Evolutionary conservation across 2,888 invertebrate species (phyloP).

Genomic region (Metacarcinus magister): DNA sequence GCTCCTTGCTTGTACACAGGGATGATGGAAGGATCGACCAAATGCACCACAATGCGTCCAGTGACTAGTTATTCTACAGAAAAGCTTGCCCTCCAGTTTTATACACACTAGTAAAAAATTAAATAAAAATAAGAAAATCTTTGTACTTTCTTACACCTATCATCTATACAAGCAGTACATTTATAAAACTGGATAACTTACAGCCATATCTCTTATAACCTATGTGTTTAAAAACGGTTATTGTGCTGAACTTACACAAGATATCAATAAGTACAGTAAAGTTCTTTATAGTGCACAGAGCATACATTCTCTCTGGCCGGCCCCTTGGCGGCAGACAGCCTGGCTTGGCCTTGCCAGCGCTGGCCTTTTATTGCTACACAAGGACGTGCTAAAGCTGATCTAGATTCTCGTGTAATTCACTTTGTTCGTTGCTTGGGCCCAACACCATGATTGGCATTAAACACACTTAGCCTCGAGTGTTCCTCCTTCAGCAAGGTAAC

Average conservation of each 20-base stretch:
- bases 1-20: constrained; percentile 76
- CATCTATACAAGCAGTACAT: constrained; percentile 77
- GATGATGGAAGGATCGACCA: constrained; percentile 79
- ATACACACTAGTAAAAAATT: constrained; percentile 71
- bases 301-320: constrained; percentile 9
- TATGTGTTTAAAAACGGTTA: constrained; percentile 73
- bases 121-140: constrained; percentile 70
- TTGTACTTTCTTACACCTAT: constrained; percentile 79
- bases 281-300: constrained; percentile 46
- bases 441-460: background rate
- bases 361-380: constrained; percentile 44
- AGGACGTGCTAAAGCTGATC: constrained; percentile 43
- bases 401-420: background rate
- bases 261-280: constrained; percentile 71
- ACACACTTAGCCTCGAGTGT: background rate
- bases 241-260: constrained; percentile 72
- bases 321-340: background rate
- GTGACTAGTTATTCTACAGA: constrained; percentile 78
- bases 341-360: background rate
- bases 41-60: constrained; percentile 75
- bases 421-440: background rate
- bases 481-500: background rate
- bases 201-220: constrained; percentile 71
- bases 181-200: constrained; percentile 77
- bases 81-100: constrained; percentile 72